Percentiles rank a stretch among this genome's conserved stretches.
phyloP scores from a whole-genome alignment of 2,888 invertebrate species.

The Cephonodes hylas region DNA sequence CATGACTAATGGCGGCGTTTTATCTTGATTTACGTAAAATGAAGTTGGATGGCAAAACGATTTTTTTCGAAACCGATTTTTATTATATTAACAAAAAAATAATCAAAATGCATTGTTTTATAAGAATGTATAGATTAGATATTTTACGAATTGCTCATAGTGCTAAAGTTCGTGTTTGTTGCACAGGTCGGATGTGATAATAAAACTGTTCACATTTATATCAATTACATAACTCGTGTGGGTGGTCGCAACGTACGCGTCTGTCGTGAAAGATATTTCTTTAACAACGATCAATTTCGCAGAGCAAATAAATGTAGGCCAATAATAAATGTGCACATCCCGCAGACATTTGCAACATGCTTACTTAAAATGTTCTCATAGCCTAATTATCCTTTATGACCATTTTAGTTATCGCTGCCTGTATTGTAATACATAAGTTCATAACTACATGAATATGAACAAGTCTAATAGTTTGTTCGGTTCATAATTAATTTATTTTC shows the following conservation, averaged over 20 bases:
- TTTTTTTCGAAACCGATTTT: no score
- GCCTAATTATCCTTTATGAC: no score
- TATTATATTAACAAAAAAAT: no score
- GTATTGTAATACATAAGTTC: no score
- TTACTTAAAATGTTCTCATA: not conserved
- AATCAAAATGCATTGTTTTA: no score
- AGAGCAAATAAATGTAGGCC: not conserved
- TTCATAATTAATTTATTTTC: no score
- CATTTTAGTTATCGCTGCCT: no score
- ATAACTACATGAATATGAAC: no score
- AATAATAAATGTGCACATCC: not conserved
- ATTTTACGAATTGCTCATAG: not conserved
- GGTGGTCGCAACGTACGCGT: not conserved
- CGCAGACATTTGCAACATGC: not conserved
- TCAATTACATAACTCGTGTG: not conserved
- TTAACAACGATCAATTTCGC: not conserved
- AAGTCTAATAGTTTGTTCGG: no score
- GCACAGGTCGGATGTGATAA: not conserved
- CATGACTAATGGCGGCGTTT: no score
- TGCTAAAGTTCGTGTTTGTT: not conserved
- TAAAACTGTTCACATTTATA: conserved; percentile 3
- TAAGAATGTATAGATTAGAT: not conserved
- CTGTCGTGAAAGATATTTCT: not conserved
- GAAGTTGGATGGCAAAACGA: no score
- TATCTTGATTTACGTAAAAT: no score